Conservation (phyloP, 2,113 vertebrate genomes). For the Suricata suricatta region DNA sequence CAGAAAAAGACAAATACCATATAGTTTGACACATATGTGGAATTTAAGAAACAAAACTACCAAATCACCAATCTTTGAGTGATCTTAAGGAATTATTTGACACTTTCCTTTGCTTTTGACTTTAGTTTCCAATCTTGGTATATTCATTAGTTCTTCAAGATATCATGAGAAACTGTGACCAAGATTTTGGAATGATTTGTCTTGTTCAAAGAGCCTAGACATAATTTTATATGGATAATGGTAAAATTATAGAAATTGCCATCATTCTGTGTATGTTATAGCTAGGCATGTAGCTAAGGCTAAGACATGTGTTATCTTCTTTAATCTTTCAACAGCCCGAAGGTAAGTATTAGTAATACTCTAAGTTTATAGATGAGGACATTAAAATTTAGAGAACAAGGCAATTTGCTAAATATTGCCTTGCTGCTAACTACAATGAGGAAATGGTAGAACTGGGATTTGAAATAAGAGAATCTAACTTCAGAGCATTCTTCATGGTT, state of each 20-base stretch:
- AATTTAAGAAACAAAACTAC: neutral
- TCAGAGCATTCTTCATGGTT: neutral
- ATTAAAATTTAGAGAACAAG: neutral
- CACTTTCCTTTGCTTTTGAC: neutral
- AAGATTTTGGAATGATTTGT: neutral
- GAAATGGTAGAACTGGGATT: neutral
- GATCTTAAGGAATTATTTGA: neutral
- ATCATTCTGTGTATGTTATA: neutral
- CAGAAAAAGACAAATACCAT: too few relatives aligned
- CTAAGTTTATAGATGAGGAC: neutral
- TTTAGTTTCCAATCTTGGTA: neutral
- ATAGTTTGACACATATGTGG: too few relatives aligned
- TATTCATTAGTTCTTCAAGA: neutral
- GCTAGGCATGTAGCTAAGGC: neutral
- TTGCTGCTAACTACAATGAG: neutral
- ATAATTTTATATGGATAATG: neutral
- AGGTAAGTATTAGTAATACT: neutral
- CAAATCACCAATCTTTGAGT: neutral
- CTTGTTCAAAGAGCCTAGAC: neutral
- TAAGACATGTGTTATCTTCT: neutral
- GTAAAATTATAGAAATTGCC: neutral
- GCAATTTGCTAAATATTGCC: neutral
- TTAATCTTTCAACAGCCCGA: neutral
- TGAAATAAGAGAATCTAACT: neutral
- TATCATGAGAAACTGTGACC: neutral